Evolutionary conservation across 2,797 vertebrate species (phyloP), one percentile per base, ranked within the genome.

Genomic region (Cichlasoma orientale): DNA sequence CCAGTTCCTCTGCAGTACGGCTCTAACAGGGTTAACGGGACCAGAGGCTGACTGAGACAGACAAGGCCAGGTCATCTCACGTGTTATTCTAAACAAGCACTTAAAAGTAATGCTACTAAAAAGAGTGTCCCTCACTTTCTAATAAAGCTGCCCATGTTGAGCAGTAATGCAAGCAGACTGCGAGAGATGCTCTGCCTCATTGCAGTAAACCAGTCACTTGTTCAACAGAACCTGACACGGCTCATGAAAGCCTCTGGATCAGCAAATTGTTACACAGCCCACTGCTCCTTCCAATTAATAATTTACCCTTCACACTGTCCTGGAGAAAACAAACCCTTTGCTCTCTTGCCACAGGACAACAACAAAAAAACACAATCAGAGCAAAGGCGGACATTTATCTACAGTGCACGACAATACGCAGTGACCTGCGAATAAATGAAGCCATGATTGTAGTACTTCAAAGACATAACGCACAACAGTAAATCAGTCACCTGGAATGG

Each of bases 231-330:
- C 90, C 89, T 91, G 88, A 91, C 91, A 79, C 23, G 58, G 82
- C 92, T 89, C 90, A 82, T 89, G 89, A 92, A 94, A 95, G 88
- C 88, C 86, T 92, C 79, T 87, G 93, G 90, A 94, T 95, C 95
- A 96, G 95, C 95, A 95, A 92, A 95, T 93, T 95, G 94, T 93
- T 93, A 94, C 93, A 94, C 90, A 93, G 93, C 85, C 91, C 84
- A 89, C 88, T 94, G 93, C 92, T 87, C 90, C 85, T 86, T 87
- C 84, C 92, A 94, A 94, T 96, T 95, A 95, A 96, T 95, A 95
- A 95, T 94, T 93, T 93, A 93, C 88, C 89, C 92, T 82, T 93
- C 84, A 88, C 82, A 88, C 88, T 82, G 85, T 93, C 90, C 88
- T 84, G 83, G 84, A 83, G 88, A 90, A 93, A 93, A 92, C 78